Percentiles rank a stretch among this genome's conserved stretches.
These are phyloP conservation scores for Phanerotoma sp. DNA, from an alignment of 2,888 invertebrate genomes.

Conservation along the genomic window DNA sequence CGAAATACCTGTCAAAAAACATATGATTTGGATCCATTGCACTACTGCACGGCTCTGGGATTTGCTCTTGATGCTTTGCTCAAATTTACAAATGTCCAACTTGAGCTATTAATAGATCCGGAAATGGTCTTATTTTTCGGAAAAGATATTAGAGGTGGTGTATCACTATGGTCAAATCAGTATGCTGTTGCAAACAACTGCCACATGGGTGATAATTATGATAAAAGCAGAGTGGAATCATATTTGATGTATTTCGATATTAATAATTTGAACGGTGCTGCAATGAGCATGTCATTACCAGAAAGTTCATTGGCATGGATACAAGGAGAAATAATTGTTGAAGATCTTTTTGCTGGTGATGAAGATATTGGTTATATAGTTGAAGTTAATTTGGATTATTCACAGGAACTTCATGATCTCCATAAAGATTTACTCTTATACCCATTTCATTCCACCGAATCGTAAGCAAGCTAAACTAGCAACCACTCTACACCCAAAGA, in stretches of 20 bases:
- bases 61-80: conserved; percentile 49
- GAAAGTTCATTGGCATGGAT: conserved; percentile 45
- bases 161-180: too few relatives aligned
- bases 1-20: conserved; percentile 33
- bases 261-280: neutral
- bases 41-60: too few relatives aligned
- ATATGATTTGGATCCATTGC: too few relatives aligned
- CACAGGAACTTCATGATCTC: too few relatives aligned
- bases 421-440: conserved; percentile 32
- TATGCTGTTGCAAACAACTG: too few relatives aligned
- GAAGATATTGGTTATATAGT: conserved; percentile 4
- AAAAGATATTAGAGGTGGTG: too few relatives aligned
- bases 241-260: conserved; percentile 33
- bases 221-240: conserved; percentile 24
- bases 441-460: neutral
- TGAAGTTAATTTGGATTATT: too few relatives aligned
- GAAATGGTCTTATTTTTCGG: conserved; percentile 38
- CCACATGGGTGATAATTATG: conserved; percentile 8
- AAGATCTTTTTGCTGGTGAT: conserved; percentile 2
- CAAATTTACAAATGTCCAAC: too few relatives aligned
- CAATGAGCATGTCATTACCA: too few relatives aligned
- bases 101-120: conserved; percentile 48
- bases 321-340: too few relatives aligned
- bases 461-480: neutral
- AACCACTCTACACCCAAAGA: too few relatives aligned